A percentile compares a stretch with the other conserved stretches of the same genome.
phyloP scores from a whole-genome alignment of 53 echinoderm and acorn worm species.

The Apostichopus leukothele region DNA sequence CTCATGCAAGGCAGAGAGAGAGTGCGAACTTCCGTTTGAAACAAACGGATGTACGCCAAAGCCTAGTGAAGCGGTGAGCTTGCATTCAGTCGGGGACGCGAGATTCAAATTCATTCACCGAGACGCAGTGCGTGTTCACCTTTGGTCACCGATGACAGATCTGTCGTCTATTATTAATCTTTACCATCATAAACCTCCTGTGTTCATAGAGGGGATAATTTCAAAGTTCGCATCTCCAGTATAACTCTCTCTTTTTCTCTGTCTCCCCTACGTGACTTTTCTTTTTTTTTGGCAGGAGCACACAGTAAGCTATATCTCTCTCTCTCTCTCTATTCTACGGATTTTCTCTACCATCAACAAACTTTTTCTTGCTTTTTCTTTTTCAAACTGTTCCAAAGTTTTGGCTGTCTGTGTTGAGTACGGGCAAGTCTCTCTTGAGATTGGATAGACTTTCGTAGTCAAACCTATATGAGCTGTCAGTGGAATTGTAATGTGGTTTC shows the following conservation, averaged over 20 bases:
- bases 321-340: too few relatives aligned
- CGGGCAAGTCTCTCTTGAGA: not conserved
- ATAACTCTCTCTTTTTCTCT: not conserved
- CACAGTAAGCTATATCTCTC: too few relatives aligned
- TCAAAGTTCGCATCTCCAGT: not conserved
- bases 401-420: not conserved
- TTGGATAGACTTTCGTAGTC: not conserved
- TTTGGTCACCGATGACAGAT: slow-evolving; percentile 39
- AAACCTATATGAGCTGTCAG: slow-evolving; percentile 34
- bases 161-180: not conserved
- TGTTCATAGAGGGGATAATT: not conserved
- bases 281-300: not conserved
- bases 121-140: slow-evolving; percentile 41
- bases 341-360: not conserved
- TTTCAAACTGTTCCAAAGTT: not conserved
- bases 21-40: slow-evolving; percentile 21
- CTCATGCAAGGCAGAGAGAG: not conserved
- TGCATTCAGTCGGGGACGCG: not conserved
- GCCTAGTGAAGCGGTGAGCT: slow-evolving; percentile 25
- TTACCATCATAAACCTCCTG: not conserved
- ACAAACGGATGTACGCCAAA: slow-evolving; percentile 45
- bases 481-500: slow-evolving; percentile 37
- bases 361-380: not conserved
- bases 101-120: slow-evolving; percentile 20
- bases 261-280: not conserved